These are phyloP conservation scores for Shinisaurus crocodilurus DNA, from an alignment of 2,113 vertebrate genomes.

Conservation along the genomic window DNA sequence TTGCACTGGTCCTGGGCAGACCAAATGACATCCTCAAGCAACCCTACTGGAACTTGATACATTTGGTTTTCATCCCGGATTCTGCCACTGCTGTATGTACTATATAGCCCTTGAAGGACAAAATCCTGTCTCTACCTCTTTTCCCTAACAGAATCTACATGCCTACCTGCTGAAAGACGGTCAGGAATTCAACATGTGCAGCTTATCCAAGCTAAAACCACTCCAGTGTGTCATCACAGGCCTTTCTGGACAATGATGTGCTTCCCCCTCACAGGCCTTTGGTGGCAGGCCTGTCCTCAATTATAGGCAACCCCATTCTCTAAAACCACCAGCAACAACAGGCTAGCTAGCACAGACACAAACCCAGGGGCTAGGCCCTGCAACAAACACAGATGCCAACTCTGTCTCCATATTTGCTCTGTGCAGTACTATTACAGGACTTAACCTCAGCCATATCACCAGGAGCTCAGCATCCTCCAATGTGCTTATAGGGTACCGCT, in stretches of 20 bases:
- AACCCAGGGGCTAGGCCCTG: no score
- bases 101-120: background rate
- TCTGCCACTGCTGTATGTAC: background rate
- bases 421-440: no score
- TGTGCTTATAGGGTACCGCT: background rate
- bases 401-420: no score
- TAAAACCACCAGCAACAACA: no score
- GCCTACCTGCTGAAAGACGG: background rate
- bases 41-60: background rate
- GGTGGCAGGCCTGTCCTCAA: background rate
- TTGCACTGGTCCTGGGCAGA: no score
- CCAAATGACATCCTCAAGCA: no score
- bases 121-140: background rate
- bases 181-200: background rate
- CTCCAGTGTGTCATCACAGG: background rate
- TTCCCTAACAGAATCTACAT: background rate
- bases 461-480: no score
- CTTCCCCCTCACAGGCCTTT: background rate
- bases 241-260: no score
- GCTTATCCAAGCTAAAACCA: no score
- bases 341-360: background rate
- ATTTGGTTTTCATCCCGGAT: background rate
- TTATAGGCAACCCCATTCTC: background rate
- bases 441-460: no score
- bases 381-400: no score